These are phyloP conservation scores for Bradypodion ventrale DNA, from an alignment of 2,797 vertebrate genomes.

Conservation along the genomic window DNA sequence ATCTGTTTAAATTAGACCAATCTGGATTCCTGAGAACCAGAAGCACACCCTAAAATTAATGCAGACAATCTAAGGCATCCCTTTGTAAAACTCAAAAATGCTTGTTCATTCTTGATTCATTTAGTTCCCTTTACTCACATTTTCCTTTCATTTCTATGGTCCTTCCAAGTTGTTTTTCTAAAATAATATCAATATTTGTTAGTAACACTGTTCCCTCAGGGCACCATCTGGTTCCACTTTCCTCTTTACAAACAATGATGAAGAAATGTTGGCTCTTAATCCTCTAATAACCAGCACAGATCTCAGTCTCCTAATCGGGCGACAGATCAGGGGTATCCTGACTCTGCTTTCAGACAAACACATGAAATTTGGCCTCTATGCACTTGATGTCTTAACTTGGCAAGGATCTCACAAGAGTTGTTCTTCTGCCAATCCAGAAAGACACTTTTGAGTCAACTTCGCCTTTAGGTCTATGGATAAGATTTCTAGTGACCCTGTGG, in stretches of 20 bases:
- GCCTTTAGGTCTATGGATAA: not conserved
- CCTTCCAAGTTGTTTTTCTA: not conserved
- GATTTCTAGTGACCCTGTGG: not conserved
- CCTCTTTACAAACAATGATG: not conserved
- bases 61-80: not conserved
- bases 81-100: not conserved
- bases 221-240: constrained; percentile 14
- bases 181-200: not conserved
- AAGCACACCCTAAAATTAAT: not conserved
- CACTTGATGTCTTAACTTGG: not conserved
- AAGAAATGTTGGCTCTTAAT: not conserved
- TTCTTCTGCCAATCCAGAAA: not conserved
- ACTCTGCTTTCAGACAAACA: not conserved
- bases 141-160: constrained; percentile 3
- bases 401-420: not conserved
- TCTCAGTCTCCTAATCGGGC: not conserved
- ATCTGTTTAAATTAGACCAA: not conserved
- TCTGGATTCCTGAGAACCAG: not conserved
- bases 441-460: not conserved
- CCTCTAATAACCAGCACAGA: not conserved
- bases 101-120: not conserved
- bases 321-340: not conserved
- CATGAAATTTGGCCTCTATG: not conserved
- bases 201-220: not conserved
- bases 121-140: not conserved